Conservation (phyloP, 2,797 vertebrate genomes). For the Lindbergichthys nudifrons region DNA sequence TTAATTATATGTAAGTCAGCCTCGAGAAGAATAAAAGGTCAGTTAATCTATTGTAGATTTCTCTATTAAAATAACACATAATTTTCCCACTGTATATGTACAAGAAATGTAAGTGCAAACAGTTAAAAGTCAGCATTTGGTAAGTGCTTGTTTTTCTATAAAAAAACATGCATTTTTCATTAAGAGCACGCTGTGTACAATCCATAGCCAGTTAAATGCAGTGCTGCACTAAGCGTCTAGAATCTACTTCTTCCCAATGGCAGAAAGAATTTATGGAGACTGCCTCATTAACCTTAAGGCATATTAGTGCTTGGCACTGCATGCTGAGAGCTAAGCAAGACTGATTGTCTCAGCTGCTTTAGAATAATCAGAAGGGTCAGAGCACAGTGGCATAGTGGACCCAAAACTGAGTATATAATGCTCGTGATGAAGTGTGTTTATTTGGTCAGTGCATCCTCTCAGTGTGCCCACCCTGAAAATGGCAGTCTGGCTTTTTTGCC, state of each 20-base stretch:
- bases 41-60: conserved; percentile 15
- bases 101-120: conserved; percentile 12
- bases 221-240: conserved; percentile 72
- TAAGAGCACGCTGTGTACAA: conserved; percentile 49
- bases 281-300: conserved; percentile 81
- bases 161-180: conserved; percentile 38
- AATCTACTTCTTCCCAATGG: conserved; percentile 73
- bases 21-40: conserved; percentile 55
- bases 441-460: conserved; percentile 55
- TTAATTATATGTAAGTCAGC: conserved; percentile 71
- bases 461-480: conserved; percentile 74
- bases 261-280: conserved; percentile 77
- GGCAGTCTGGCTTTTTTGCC: conserved; percentile 65
- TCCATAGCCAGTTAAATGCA: conserved; percentile 63
- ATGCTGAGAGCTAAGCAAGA: conserved; percentile 51
- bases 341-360: conserved; percentile 55
- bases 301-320: conserved; percentile 79
- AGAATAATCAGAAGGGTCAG: conserved; percentile 28
- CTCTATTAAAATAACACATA: background rate
- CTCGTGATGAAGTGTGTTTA: conserved; percentile 34
- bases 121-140: background rate
- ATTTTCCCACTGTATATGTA: background rate
- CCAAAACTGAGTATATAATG: conserved; percentile 17
- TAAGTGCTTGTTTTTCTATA: conserved; percentile 22
- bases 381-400: conserved; percentile 14